Conservation (phyloP, 2,888 invertebrate species). For the Melinopterus prodromus region DNA sequence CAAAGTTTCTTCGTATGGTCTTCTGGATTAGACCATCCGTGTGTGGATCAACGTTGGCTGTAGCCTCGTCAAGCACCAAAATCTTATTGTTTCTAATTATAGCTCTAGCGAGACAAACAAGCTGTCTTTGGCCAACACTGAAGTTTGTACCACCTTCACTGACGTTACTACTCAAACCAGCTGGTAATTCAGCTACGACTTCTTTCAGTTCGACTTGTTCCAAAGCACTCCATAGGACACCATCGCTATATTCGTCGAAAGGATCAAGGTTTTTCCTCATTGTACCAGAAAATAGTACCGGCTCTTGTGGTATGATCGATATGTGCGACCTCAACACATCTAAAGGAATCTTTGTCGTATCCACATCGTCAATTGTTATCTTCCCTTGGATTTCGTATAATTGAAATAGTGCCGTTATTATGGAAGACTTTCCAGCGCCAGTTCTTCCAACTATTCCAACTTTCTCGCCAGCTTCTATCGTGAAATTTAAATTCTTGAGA, state of each 20-base stretch:
- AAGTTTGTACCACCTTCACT: conserved; percentile 61
- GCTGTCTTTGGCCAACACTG: conserved; percentile 64
- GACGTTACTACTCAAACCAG: conserved; percentile 40
- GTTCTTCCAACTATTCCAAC: conserved; percentile 85
- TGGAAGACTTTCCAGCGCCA: conserved; percentile 85
- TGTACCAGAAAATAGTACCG: conserved; percentile 86
- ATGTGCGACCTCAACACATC: conserved; percentile 79
- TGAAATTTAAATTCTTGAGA: conserved; percentile 74
- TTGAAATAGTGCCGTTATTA: conserved; percentile 82
- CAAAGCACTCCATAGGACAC: conserved; percentile 36
- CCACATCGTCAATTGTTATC: conserved; percentile 82
- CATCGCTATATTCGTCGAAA: conserved; percentile 73
- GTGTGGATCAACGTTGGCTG: conserved; percentile 63
- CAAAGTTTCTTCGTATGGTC: conserved; percentile 76
- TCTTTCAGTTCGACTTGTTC: conserved; percentile 43
- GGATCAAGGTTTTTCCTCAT: conserved; percentile 91
- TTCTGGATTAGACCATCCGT: conserved; percentile 63
- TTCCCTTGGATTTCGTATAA: conserved; percentile 80
- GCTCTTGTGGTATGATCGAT: conserved; percentile 88
- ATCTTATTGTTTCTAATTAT: conserved; percentile 61
- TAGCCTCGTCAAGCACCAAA: conserved; percentile 64
- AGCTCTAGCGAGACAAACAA: conserved; percentile 64
- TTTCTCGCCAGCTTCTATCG: conserved; percentile 75
- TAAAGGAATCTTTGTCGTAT: conserved; percentile 75
- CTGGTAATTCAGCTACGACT: conserved; percentile 33